Evolutionary conservation across 2,888 invertebrate genomes (phyloP).

Genomic region (Amphipoea oculea): DNA sequence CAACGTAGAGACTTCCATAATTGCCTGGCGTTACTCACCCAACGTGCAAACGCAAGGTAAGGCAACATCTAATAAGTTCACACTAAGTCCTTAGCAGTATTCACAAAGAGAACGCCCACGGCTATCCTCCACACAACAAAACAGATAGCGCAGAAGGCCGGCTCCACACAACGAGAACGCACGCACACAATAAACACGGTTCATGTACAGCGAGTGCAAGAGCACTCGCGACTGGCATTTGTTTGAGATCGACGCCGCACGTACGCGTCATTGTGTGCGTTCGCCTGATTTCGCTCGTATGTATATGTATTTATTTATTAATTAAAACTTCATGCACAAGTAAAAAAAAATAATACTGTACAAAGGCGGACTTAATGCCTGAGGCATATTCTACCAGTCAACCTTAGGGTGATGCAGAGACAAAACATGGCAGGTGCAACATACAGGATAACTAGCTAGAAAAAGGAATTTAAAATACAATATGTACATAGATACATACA

Average conservation of each 20-base stretch:
- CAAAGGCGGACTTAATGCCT: too few species aligned
- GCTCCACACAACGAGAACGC: not conserved
- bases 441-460: too few species aligned
- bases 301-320: too few species aligned
- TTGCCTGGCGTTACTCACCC: constrained; percentile 18
- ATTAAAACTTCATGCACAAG: too few species aligned
- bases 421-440: too few species aligned
- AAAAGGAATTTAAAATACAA: too few species aligned
- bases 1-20: constrained; percentile 8
- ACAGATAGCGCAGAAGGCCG: not conserved
- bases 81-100: constrained; percentile 28
- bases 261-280: not conserved
- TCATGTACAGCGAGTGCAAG: not conserved
- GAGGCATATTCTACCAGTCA: too few species aligned
- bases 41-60: constrained; percentile 26
- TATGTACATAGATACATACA: too few species aligned
- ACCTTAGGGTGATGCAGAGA: too few species aligned
- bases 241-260: not conserved
- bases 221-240: not conserved
- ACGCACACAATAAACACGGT: not conserved
- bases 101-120: constrained; percentile 50
- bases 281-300: not conserved
- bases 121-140: constrained; percentile 8
- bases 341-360: too few species aligned
- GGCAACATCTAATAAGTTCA: constrained; percentile 25